Conservation (phyloP, 1,140 invertebrate species). For the Plectrocnemia conspersa region DNA sequence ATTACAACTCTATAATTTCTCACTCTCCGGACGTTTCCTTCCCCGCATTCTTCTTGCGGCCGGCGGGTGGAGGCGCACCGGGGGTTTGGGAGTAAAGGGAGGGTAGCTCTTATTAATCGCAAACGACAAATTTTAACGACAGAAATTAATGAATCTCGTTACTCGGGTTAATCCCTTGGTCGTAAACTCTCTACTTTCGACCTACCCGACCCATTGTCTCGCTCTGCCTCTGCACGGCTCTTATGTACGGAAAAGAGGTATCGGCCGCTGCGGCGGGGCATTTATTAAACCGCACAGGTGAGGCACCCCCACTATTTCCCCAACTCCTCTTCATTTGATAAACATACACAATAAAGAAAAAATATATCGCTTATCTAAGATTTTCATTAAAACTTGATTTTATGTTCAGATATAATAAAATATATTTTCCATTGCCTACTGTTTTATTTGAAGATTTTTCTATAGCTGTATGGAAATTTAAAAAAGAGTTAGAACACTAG, state of each 20-base stretch:
- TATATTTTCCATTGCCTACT: no score
- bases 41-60: constrained; percentile 13
- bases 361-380: no score
- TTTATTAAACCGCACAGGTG: constrained; percentile 28
- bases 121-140: constrained; percentile 57
- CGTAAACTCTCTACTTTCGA: constrained; percentile 48
- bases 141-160: constrained; percentile 57
- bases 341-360: no score
- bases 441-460: no score
- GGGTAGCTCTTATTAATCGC: constrained; percentile 54
- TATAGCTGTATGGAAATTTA: no score
- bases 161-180: constrained; percentile 53
- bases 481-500: no score
- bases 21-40: constrained; percentile 22
- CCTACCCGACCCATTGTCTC: constrained; percentile 34
- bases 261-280: constrained; percentile 14
- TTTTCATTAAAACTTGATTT: no score
- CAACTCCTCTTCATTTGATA: no score
- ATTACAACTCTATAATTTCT: constrained; percentile 34
- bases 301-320: no score
- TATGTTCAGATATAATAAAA: no score
- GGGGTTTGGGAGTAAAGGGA: constrained; percentile 8
- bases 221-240: constrained; percentile 17
- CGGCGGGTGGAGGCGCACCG: constrained; percentile 18
- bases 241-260: not conserved